These are phyloP conservation scores for Ornithorhynchus anatinus DNA, from an alignment of 2,113 vertebrate species.

Conservation along the genomic window DNA sequence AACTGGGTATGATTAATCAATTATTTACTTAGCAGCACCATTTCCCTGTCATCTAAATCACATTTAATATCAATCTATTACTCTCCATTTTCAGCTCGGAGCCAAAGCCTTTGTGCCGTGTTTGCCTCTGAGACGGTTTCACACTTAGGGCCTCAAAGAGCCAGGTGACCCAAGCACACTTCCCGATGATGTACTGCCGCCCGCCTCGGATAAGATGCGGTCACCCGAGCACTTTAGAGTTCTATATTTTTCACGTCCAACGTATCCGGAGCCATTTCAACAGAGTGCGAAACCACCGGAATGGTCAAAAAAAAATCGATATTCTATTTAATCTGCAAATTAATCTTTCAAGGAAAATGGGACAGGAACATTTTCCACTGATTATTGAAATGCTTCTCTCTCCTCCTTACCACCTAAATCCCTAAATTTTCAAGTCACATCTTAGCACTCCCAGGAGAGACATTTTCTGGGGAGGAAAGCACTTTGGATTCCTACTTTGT, in stretches of 20 bases:
- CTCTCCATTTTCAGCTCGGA: slow-evolving; percentile 42
- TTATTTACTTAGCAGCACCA: slow-evolving; percentile 58
- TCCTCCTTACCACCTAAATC: not conserved
- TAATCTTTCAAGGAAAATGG: slow-evolving; percentile 42
- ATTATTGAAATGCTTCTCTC: slow-evolving; percentile 20
- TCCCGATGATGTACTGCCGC: slow-evolving; percentile 22
- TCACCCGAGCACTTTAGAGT: slow-evolving; percentile 23
- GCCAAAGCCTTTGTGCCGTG: slow-evolving; percentile 19
- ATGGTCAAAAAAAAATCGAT: slow-evolving; percentile 60
- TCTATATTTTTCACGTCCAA: slow-evolving; percentile 41
- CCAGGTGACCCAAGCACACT: slow-evolving; percentile 7
- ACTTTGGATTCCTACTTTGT: slow-evolving; percentile 10
- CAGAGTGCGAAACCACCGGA: slow-evolving; percentile 41
- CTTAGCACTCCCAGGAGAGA: not conserved
- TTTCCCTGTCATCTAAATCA: slow-evolving; percentile 55
- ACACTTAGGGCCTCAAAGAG: not conserved
- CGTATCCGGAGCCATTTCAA: slow-evolving; percentile 46
- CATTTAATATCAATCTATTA: slow-evolving; percentile 60
- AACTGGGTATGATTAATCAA: slow-evolving; percentile 51
- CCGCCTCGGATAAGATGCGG: slow-evolving; percentile 22
- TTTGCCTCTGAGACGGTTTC: slow-evolving; percentile 30
- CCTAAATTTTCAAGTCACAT: not conserved
- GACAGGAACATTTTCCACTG: not conserved
- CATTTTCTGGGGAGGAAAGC: not conserved
- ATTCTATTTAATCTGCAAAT: slow-evolving; percentile 57